phyloP scores from a whole-genome alignment of 1,140 invertebrate genomes.

The Drosophila jambulina region DNA sequence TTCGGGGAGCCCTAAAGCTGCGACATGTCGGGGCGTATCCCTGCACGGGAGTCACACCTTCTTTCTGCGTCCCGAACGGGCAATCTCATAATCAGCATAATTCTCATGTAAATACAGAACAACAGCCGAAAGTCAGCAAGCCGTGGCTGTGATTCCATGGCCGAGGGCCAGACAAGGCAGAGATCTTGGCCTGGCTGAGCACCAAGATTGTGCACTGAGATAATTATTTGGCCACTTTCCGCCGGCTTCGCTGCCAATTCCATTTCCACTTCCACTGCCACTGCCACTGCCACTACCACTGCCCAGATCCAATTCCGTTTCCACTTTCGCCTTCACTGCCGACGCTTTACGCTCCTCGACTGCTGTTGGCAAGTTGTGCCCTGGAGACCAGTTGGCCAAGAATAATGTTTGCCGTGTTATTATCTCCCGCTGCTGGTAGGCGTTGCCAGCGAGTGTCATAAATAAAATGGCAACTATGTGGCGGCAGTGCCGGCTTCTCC shows the following conservation, averaged over 20 bases:
- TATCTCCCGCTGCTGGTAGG: constrained; percentile 73
- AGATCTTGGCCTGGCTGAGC: constrained; percentile 46
- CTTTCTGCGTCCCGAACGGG: constrained; percentile 31
- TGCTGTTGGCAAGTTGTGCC: constrained; percentile 78
- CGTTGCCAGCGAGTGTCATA: constrained; percentile 79
- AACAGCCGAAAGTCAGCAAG: constrained; percentile 22
- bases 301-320: constrained; percentile 41
- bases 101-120: constrained; percentile 66
- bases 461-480: constrained; percentile 79
- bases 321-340: constrained; percentile 40
- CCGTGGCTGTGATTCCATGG: constrained; percentile 57
- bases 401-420: constrained; percentile 71
- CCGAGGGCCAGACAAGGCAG: constrained; percentile 42
- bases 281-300: constrained; percentile 23
- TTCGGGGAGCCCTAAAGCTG: constrained; percentile 46
- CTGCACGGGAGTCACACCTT: constrained; percentile 31
- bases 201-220: constrained; percentile 73
- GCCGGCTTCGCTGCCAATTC: constrained; percentile 28
- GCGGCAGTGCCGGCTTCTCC: constrained; percentile 5
- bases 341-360: constrained; percentile 72
- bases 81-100: constrained; percentile 82
- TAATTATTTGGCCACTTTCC: constrained; percentile 71
- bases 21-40: constrained; percentile 48
- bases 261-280: constrained; percentile 30
- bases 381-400: constrained; percentile 75